Conservation (phyloP, 1,140 invertebrate species). For the Coptotermes formosanus region DNA sequence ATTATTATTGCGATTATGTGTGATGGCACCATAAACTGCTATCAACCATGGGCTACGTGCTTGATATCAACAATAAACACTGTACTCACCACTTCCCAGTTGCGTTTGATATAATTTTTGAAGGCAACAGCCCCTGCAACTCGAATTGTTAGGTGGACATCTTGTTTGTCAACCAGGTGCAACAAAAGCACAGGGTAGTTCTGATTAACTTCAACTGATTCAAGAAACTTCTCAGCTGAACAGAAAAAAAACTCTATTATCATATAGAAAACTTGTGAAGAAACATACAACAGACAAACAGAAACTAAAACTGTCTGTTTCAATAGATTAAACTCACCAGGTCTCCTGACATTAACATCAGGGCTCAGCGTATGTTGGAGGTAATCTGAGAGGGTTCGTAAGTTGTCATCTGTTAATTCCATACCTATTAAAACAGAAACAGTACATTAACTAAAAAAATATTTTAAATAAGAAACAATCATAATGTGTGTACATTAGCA, state of each 20-base stretch:
- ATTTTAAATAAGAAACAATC: no score
- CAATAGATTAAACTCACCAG: slow-evolving; percentile 62
- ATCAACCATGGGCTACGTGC: slow-evolving; percentile 20
- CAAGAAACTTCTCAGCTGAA: slow-evolving; percentile 89
- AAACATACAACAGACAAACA: slow-evolving; percentile 29
- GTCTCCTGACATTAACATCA: slow-evolving; percentile 73
- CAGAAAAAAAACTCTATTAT: slow-evolving; percentile 40
- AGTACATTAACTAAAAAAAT: no score
- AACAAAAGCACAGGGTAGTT: slow-evolving; percentile 88
- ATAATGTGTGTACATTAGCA: no score
- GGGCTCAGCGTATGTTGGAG: slow-evolving; percentile 87
- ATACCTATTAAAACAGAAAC: slow-evolving; percentile 49
- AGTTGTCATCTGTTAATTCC: slow-evolving; percentile 81
- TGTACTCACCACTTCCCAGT: slow-evolving; percentile 84
- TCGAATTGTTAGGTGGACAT: slow-evolving; percentile 76
- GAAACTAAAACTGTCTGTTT: background rate
- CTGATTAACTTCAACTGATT: slow-evolving; percentile 85
- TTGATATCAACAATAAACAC: slow-evolving; percentile 28
- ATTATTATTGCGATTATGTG: background rate
- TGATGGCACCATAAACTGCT: background rate
- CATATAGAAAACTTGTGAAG: background rate
- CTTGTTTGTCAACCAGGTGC: slow-evolving; percentile 76
- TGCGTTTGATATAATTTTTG: slow-evolving; percentile 95
- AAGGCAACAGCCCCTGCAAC: slow-evolving; percentile 89
- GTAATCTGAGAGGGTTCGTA: slow-evolving; percentile 76